Base-by-base conservation (phyloP, 2,113 vertebrate genomes). In the Elephas maximus region DNA sequence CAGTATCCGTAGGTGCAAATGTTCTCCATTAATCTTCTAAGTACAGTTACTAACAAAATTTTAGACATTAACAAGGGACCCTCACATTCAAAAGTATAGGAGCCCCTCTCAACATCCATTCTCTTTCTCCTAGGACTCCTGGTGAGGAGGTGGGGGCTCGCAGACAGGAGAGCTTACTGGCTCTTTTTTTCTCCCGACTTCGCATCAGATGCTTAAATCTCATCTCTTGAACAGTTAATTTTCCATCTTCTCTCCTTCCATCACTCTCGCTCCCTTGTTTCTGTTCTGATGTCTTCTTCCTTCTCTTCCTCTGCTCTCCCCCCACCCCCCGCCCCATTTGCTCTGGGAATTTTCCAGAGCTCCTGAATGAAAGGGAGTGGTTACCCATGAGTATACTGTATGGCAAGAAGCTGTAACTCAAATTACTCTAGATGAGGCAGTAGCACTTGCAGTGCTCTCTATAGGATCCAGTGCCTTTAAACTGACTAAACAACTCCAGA, bases 221-320 rank as follows among this genome's bases (percentile, higher is more conserved):
- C 77, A 78, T 79, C 24, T 79, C 48, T 79, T 30, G 45, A 51
- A 33, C 15, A 17, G 5, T 78, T 78, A 41, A 79, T 79, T 79
- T 51, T 3, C 41, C n/a, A 33, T 20, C 17, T 86, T 4, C 26
- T 48, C 4, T 33, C 28, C 9, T 6, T n/a, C 14, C 14, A 15
- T 11, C 41, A 1, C 10, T 14, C 8, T 2, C 23, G 4, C 9
- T 45, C 6, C 33, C 15, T 41, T 7, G 26, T 2, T 2, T 9
- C 37, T 41, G 18, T 8, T 33, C 7, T 4, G 69, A n/a, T 71
- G 69, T 33, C 26, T 65, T 17, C 7, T 24, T 30, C 6, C 20
- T 20, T 76, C 44, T 28, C 30, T 67, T 12, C 8, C 45, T 57
- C 18, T 8, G 37, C 37, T 48, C 51, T 11, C 14, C 21, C 65